Base-by-base conservation (phyloP, 2,797 vertebrate genomes). In the Silurus aristotelis region DNA sequence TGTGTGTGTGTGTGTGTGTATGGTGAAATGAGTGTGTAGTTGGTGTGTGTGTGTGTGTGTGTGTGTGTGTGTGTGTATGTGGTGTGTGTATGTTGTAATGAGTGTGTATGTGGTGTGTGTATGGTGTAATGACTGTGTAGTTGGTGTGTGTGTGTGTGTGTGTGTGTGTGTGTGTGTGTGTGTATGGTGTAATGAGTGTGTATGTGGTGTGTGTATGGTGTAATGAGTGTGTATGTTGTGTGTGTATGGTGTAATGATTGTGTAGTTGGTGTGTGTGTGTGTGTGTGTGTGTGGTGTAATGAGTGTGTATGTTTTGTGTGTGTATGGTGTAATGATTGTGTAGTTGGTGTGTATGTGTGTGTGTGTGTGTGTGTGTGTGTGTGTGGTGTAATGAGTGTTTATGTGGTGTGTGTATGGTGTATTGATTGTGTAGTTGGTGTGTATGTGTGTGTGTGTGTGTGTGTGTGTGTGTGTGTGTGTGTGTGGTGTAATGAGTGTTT, bases 61-160 rank as follows among this genome's bases (percentile, higher is more conserved):
- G 17, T 61, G 6, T 4, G 63, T 25, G n/a, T 64, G n/a, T 64
- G 1, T 7, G 63, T 64, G n/a, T 38, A 3, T 38, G 55, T 61
- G 1, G 22, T 63, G 10, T 63, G 48, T 25, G n/a, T 17, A 1
- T 31, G 14, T 7, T 60, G 10, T 76, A 14, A 38, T 6, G 27
- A 25, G 60, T 8, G 71, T 60, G 89, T 78, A 89, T 71, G 83
- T 80, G 75, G 58, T 84, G n/a, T n/a, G n/a, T n/a, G n/a, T n/a
- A n/a, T n/a, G n/a, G n/a, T n/a, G n/a, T n/a, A n/a, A n/a, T n/a
- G n/a, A n/a, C n/a, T n/a, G n/a, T n/a, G n/a, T n/a, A n/a, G n/a
- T n/a, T n/a, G n/a, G 63, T 10, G 63, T n/a, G 17, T 61, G 6
- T 4, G 63, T 25, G n/a, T 64, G n/a, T 64, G 1, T 7, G 63